Percentiles rank a stretch among this genome's conserved stretches.
Evolutionary conservation across 2,797 vertebrate species (phyloP).

Genomic region (Oceanodroma leucorhoa): DNA sequence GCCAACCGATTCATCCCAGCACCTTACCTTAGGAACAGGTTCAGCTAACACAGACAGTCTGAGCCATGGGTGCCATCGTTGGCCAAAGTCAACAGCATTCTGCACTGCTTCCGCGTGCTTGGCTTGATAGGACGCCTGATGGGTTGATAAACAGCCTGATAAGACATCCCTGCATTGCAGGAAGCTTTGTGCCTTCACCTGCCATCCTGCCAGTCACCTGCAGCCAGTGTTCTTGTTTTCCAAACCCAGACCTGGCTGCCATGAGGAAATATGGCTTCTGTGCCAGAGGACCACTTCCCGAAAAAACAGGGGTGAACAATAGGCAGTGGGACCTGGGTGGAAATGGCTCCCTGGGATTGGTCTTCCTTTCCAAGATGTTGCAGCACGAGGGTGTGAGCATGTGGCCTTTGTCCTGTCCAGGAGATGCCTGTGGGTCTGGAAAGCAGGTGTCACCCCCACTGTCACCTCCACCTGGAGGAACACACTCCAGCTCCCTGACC

Average conservation of each 20-base stretch:
- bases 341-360: neutral
- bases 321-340: neutral
- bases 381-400: neutral
- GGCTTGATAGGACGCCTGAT: neutral
- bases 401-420: neutral
- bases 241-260: neutral
- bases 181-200: neutral
- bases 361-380: neutral
- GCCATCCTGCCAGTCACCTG: neutral
- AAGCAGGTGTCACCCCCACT: neutral
- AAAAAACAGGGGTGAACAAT: neutral
- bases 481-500: rapidly evolving
- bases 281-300: neutral
- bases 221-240: neutral
- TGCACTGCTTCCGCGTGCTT: neutral
- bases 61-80: rapidly evolving
- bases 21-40: neutral
- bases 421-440: neutral
- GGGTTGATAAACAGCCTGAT: neutral
- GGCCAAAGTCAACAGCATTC: neutral
- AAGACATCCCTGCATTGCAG: neutral
- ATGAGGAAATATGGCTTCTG: neutral
- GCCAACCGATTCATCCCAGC: neutral
- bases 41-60: neutral
- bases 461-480: neutral